A percentile compares a stretch with the other conserved stretches of the same genome.
Evolutionary conservation across 1,140 invertebrate species (phyloP).

Genomic region (Drosophila repletoides): DNA sequence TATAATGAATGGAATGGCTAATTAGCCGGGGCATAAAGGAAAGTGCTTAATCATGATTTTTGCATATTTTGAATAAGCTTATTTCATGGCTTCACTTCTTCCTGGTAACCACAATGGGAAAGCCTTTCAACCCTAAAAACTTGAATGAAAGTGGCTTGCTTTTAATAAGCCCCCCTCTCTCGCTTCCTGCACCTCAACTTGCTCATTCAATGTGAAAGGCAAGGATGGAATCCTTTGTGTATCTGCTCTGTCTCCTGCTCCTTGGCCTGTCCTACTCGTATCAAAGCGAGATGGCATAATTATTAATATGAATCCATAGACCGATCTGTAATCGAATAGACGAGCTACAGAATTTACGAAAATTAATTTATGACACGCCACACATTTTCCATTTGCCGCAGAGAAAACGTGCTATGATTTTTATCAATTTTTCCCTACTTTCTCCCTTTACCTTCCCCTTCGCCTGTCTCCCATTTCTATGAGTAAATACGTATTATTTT

Average conservation of each 20-base stretch:
- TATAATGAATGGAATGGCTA: conserved; percentile 58
- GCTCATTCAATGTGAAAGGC: conserved; percentile 4
- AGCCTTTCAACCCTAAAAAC: conserved; percentile 46
- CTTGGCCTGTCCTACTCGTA: conserved; percentile 12
- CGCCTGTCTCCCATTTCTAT: conserved; percentile 6
- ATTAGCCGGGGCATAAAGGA: conserved; percentile 52
- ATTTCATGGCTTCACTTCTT: conserved; percentile 16
- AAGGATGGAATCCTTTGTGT: conserved; percentile 41
- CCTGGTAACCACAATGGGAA: conserved; percentile 39
- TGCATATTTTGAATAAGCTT: conserved; percentile 72
- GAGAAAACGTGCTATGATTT: conserved; percentile 67
- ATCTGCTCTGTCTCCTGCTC: not conserved
- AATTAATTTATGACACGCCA: conserved; percentile 76
- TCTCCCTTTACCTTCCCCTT: conserved; percentile 2
- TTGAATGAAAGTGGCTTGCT: conserved; percentile 52
- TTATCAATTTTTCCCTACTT: conserved; percentile 44
- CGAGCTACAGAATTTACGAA: conserved; percentile 57
- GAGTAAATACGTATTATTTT: conserved; percentile 75
- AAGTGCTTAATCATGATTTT: conserved; percentile 74
- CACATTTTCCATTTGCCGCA: conserved; percentile 67
- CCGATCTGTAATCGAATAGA: conserved; percentile 35
- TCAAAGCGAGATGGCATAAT: conserved; percentile 52
- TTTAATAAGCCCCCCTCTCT: conserved; percentile 15
- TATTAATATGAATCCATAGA: conserved; percentile 51
- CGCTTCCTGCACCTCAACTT: not conserved